Conservation (phyloP, 2,888 invertebrate species). For the Mimachlamys varia region DNA sequence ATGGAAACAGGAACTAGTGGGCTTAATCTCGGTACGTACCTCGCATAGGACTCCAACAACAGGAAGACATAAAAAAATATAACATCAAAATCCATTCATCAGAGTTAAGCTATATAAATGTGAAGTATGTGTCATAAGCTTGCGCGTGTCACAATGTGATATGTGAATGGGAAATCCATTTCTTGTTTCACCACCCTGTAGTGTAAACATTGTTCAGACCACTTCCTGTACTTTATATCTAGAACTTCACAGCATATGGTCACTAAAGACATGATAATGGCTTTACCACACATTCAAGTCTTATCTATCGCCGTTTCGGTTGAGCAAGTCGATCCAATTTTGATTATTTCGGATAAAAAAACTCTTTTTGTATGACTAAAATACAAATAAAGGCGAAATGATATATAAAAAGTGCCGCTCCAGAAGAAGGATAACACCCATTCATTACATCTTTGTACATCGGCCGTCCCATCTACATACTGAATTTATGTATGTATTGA, state of each 20-base stretch:
- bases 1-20: background rate
- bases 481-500: no score
- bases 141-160: background rate
- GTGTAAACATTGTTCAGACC: background rate
- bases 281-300: background rate
- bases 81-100: conserved; percentile 26
- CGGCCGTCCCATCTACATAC: no score
- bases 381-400: no score
- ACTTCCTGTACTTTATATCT: background rate
- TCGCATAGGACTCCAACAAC: background rate
- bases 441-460: no score
- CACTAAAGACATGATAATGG: background rate
- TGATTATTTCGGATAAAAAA: background rate
- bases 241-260: background rate
- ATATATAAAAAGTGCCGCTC: no score
- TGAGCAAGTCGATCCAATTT: background rate
- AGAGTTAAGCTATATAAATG: background rate
- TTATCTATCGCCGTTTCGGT: background rate
- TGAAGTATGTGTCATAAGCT: conserved; percentile 15
- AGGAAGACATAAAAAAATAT: background rate
- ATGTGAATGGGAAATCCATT: conserved; percentile 9
- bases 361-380: no score
- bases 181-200: background rate
- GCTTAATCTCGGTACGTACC: background rate
- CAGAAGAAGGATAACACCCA: no score